Base-by-base conservation (phyloP, 1,140 invertebrate species). In the Drosophila repleta region DNA sequence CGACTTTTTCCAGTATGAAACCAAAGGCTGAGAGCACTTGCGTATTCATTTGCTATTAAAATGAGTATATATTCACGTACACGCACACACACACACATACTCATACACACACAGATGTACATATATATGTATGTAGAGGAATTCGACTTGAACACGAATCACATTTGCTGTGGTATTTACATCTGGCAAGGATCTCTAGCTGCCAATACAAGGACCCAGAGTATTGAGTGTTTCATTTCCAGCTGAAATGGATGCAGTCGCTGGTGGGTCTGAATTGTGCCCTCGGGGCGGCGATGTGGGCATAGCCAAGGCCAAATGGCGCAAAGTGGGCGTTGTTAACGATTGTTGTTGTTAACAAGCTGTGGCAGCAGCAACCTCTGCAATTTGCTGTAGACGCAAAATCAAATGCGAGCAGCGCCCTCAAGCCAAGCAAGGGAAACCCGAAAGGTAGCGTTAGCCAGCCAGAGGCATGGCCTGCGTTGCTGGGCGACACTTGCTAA, bases 291-390 rank as follows among this genome's bases (percentile, higher is more conserved):
- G 32, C 43, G 2, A 3, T 15, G 53, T 24, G 37, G 37, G 37
- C 46, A 21, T n/a, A 53, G 35, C 18, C 65, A 62, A 74, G 71
- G 64, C 64, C 71, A 69, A 74, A 69, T 55, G 71, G 71, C 71
- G 71, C 63, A 45, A 63, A 69, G 66, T 57, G 66, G 71, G 71
- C 71, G 71, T 68, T 56, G 26, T 45, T 55, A 53, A 57, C 45
- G 51, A 55, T 39, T 51, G 48, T 46, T 74, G 71, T 39, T 69
- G 71, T 69, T 74, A 67, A 73, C 71, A 45, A 69, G 65, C 35
- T 69, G 64, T 39, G 49, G 57, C 52, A 56, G 58, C 15, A 41
- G 6, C 39, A 41, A 63, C 57, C 71, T 69, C 65, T 39, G 39
- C 66, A 74, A 70, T 69, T 74, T 69, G 57, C 46, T 32, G 49